Percentiles rank a stretch among this genome's conserved stretches.
Conservation (phyloP, 2,113 vertebrate genomes). For the Okapia johnstoni region DNA sequence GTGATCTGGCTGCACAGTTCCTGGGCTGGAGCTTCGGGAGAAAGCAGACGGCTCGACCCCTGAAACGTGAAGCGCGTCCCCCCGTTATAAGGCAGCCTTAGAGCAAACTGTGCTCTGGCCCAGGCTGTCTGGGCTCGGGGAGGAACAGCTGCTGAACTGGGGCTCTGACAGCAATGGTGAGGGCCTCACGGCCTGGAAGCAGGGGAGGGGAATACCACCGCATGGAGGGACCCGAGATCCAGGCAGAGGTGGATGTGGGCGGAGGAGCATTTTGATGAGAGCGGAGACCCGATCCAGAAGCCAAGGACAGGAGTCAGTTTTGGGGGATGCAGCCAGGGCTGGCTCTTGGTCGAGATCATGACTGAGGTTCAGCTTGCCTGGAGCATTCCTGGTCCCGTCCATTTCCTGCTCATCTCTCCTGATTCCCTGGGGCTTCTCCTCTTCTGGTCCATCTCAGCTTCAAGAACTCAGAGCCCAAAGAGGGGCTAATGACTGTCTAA, state of each 20-base stretch:
- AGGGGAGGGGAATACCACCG: rapidly evolving
- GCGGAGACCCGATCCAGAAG: not conserved
- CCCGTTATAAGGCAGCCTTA: rapidly evolving
- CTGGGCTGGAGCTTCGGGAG: not conserved
- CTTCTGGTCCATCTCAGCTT: not conserved
- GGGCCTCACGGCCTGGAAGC: rapidly evolving
- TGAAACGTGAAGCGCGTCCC: rapidly evolving
- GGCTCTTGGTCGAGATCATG: rapidly evolving
- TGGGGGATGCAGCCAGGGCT: too few species aligned
- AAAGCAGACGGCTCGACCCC: rapidly evolving
- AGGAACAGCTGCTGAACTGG: rapidly evolving
- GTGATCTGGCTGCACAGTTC: rapidly evolving
- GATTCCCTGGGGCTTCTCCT: not conserved
- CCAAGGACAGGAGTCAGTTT: rapidly evolving
- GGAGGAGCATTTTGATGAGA: rapidly evolving
- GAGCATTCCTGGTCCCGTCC: rapidly evolving
- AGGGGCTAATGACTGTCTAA: not conserved
- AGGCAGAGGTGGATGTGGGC: too few species aligned
- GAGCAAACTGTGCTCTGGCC: rapidly evolving
- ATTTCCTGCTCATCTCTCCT: rapidly evolving
- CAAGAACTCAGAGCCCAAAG: rapidly evolving
- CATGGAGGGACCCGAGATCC: too few species aligned
- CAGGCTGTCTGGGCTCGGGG: rapidly evolving
- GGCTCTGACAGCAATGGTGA: rapidly evolving
- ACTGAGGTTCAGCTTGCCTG: too few species aligned